These are phyloP conservation scores for Drosophila tripunctata DNA, from an alignment of 2,888 invertebrate genomes.

Conservation along the genomic window DNA sequence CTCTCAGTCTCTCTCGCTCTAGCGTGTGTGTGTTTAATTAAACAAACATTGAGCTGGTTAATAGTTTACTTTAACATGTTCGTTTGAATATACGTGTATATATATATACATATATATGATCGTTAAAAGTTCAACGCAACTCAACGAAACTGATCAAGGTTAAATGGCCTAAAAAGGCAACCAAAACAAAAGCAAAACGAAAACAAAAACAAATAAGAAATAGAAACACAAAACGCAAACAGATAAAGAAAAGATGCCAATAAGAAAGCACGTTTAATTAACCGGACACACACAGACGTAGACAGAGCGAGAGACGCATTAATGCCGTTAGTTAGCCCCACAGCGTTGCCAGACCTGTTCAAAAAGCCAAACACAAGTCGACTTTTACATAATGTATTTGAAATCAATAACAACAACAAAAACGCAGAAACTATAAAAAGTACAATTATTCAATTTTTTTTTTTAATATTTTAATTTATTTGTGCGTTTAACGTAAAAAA, in stretches of 20 bases:
- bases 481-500: constrained; percentile 46
- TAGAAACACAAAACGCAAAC: constrained; percentile 29
- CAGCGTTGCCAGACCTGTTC: constrained; percentile 30
- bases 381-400: constrained; percentile 29
- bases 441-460: constrained; percentile 48
- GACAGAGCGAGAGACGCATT: constrained; percentile 11
- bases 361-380: background rate
- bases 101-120: constrained; percentile 51
- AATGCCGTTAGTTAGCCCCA: constrained; percentile 32
- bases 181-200: constrained; percentile 24
- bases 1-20: background rate
- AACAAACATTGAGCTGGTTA: constrained; percentile 50
- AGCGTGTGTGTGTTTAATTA: constrained; percentile 27
- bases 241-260: constrained; percentile 50
- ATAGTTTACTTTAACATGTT: constrained; percentile 45
- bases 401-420: background rate
- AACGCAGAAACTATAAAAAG: constrained; percentile 60
- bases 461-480: constrained; percentile 36
- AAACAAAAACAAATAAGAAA: constrained; percentile 40
- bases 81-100: constrained; percentile 11
- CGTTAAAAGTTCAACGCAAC: constrained; percentile 72
- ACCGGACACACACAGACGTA: constrained; percentile 33
- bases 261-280: constrained; percentile 64
- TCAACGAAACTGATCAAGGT: constrained; percentile 68
- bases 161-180: constrained; percentile 54